Conservation (phyloP, 2,113 vertebrate species). For the Ophiodon elongatus region DNA sequence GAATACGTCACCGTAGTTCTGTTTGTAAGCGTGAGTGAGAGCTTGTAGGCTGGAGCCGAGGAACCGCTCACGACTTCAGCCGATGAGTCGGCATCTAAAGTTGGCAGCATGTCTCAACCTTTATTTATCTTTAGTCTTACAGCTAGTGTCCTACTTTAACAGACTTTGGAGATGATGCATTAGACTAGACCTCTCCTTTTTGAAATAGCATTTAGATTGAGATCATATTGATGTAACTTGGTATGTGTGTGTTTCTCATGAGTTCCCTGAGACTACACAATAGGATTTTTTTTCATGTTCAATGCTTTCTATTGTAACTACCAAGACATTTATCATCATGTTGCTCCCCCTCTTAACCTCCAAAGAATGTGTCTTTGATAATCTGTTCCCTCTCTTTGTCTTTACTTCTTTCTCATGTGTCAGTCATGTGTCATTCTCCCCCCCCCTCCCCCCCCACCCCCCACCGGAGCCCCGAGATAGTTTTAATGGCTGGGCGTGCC, state of each 20-base stretch:
- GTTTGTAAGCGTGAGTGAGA: constrained; percentile 49
- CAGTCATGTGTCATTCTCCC: constrained; percentile 41
- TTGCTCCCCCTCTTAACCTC: constrained; percentile 36
- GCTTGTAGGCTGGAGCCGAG: constrained; percentile 52
- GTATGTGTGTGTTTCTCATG: constrained; percentile 8
- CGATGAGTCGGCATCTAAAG: constrained; percentile 60
- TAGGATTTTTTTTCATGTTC: not conserved
- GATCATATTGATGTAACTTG: not conserved
- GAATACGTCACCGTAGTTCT: constrained; percentile 49
- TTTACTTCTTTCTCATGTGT: constrained; percentile 45
- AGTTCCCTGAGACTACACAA: not conserved
- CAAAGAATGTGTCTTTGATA: constrained; percentile 38
- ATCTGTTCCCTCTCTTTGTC: constrained; percentile 15
- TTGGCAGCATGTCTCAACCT: constrained; percentile 50
- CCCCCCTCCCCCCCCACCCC: no score
- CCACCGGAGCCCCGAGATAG: constrained; percentile 45
- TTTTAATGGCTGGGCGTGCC: constrained; percentile 69
- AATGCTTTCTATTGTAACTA: constrained; percentile 11
- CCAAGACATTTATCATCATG: constrained; percentile 40
- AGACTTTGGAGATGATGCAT: constrained; percentile 33
- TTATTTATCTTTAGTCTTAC: constrained; percentile 62
- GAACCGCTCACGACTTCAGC: constrained; percentile 72
- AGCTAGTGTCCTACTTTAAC: constrained; percentile 60
- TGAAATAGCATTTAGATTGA: not conserved
- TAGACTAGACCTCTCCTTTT: not conserved